Percentiles rank a stretch among this genome's conserved stretches.
Conservation (phyloP, 2,797 vertebrate species). For the Microcaecilia unicolor region DNA sequence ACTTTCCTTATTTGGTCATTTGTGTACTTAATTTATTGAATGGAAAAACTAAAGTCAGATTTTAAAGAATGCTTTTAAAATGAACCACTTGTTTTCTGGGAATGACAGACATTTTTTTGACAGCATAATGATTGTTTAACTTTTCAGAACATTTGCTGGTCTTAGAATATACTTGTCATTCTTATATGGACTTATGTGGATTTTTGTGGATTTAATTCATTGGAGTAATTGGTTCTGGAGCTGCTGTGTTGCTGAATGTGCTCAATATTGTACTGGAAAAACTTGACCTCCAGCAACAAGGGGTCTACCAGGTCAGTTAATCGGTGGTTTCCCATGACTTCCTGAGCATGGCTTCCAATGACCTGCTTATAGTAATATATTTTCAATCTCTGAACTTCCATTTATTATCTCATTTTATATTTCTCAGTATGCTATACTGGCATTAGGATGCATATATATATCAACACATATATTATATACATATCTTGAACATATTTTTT, state of each 20-base stretch:
- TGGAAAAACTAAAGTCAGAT: conserved; percentile 17
- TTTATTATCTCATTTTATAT: conserved; percentile 14
- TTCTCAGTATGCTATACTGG: conserved; percentile 28
- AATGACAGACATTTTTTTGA: conserved; percentile 27
- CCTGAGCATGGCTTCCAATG: conserved; percentile 15
- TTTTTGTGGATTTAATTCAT: conserved; percentile 5
- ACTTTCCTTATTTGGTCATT: conserved; percentile 23
- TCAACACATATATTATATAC: conserved; percentile 22
- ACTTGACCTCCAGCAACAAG: conserved; percentile 8
- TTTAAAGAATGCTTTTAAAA: conserved; percentile 31
- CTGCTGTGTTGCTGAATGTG: too few species aligned
- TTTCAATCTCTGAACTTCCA: conserved; percentile 7
- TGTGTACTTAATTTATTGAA: conserved; percentile 35
- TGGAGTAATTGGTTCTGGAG: conserved; percentile 20
- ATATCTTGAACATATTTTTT: conserved; percentile 18
- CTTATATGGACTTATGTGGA: conserved; percentile 29
- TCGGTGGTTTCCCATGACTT: conserved; percentile 15
- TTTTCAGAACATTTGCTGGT: too few species aligned
- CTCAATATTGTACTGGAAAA: conserved; percentile 14
- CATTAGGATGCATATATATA: too few species aligned
- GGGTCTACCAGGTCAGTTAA: conserved; percentile 14
- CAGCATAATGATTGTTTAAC: not conserved
- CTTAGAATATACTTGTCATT: too few species aligned
- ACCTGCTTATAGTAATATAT: too few species aligned
- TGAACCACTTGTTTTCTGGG: conserved; percentile 18